Conservation (phyloP, 2,888 invertebrate genomes). For the Drosophila melanosoma region DNA sequence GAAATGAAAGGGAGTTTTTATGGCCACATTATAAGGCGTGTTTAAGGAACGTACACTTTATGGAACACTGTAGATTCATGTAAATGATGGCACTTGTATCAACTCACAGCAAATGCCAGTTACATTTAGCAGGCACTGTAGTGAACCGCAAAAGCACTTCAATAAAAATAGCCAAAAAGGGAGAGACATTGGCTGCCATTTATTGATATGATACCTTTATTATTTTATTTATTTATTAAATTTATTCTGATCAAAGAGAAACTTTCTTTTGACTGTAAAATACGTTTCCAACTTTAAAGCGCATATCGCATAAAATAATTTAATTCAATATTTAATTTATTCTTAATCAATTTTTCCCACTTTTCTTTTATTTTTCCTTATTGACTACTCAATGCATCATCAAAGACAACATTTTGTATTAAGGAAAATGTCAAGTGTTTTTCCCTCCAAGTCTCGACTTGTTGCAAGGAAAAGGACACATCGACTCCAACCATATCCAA, state of each 20-base stretch:
- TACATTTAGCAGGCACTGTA: constrained; percentile 45
- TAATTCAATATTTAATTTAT: neutral
- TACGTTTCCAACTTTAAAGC: neutral
- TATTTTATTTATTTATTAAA: neutral
- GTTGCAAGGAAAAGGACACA: constrained; percentile 11
- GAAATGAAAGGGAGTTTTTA: neutral
- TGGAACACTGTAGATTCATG: constrained; percentile 21
- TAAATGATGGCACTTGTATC: constrained; percentile 49
- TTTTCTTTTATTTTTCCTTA: neutral
- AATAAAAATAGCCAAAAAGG: too few relatives aligned
- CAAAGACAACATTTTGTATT: constrained; percentile 13
- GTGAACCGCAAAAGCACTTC: constrained; percentile 27
- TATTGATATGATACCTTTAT: neutral
- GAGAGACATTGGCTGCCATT: neutral
- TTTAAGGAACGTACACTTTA: constrained; percentile 11
- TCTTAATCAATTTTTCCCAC: neutral
- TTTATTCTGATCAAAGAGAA: neutral
- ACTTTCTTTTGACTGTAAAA: neutral
- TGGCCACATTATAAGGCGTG: neutral
- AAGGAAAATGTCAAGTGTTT: constrained; percentile 13
- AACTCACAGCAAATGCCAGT: constrained; percentile 36
- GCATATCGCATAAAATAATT: neutral
- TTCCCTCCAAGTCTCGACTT: constrained; percentile 2
- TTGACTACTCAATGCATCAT: neutral
- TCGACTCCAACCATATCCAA: neutral